A percentile compares a stretch with the other conserved stretches of the same genome.
Evolutionary conservation across 2,797 vertebrate genomes (phyloP).

Genomic region (Chaenodraco wilsoni): DNA sequence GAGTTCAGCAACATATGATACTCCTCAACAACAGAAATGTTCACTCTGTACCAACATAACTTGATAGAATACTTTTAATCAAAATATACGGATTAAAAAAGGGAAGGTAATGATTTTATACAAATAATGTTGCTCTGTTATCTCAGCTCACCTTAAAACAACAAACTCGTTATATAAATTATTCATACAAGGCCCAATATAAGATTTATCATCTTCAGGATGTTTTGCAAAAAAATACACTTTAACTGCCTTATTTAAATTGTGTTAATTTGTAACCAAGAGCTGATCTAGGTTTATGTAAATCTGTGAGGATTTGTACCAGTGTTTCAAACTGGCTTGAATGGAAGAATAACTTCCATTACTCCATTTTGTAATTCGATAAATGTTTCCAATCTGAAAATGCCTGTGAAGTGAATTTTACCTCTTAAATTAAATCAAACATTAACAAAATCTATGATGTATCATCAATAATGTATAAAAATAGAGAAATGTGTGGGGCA

Average conservation of each 20-base stretch:
- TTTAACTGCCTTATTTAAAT: conserved; percentile 18
- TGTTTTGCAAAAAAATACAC: not conserved
- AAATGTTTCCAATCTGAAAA: not conserved
- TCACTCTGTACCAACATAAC: not conserved
- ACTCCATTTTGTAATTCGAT: not conserved
- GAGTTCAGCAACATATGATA: not conserved
- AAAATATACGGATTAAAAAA: not conserved
- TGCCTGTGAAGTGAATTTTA: not conserved
- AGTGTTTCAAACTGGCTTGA: not conserved
- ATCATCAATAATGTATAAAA: conserved; percentile 15
- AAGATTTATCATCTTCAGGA: not conserved
- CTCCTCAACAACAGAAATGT: not conserved
- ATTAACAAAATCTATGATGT: not conserved
- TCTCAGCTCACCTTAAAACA: not conserved
- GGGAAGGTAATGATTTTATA: not conserved
- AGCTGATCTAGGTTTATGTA: not conserved
- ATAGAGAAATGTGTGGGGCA: conserved; percentile 2
- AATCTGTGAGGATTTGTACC: not conserved
- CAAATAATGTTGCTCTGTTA: not conserved
- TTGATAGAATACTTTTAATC: not conserved
- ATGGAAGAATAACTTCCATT: conserved; percentile 1
- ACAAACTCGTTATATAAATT: not conserved
- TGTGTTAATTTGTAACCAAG: not conserved
- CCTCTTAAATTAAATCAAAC: not conserved
- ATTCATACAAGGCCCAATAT: not conserved